These are phyloP conservation scores for Diloba caeruleocephala DNA, from an alignment of 2,888 invertebrate species.

Conservation along the genomic window DNA sequence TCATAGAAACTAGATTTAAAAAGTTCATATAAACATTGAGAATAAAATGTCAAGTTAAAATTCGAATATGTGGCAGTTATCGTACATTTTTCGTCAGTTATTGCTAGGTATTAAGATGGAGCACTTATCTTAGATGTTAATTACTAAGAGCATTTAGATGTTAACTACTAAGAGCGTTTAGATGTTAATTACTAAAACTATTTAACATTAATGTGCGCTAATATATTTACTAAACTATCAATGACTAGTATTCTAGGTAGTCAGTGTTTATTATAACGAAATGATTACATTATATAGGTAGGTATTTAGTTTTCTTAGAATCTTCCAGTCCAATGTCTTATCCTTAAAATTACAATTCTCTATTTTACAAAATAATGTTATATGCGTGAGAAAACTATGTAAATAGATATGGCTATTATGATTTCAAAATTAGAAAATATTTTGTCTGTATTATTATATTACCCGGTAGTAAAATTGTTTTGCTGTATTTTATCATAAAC, in stretches of 20 bases:
- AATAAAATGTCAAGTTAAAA: conserved; percentile 75
- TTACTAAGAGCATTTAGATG: conserved; percentile 45
- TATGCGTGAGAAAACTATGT: neutral
- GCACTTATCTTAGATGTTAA: conserved; percentile 40
- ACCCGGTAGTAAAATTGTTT: no score
- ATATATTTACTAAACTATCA: conserved; percentile 53
- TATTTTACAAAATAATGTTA: neutral
- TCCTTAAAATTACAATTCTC: conserved; percentile 14
- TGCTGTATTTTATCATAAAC: no score
- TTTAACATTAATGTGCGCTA: conserved; percentile 67
- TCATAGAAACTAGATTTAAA: conserved; percentile 50
- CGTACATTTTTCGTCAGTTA: conserved; percentile 60
- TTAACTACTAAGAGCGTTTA: conserved; percentile 43
- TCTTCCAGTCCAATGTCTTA: conserved; percentile 30
- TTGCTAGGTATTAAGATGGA: conserved; percentile 57
- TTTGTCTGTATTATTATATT: no score
- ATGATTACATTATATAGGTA: conserved; percentile 34
- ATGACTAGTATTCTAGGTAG: conserved; percentile 57
- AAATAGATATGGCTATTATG: neutral
- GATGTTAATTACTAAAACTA: conserved; percentile 40
- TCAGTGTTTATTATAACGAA: conserved; percentile 46
- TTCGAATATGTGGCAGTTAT: conserved; percentile 83
- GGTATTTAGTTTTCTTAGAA: conserved; percentile 18
- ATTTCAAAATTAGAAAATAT: no score
- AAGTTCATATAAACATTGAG: conserved; percentile 54